phyloP scores from a whole-genome alignment of 2,888 invertebrate species.

The Microdon myrmicae region DNA sequence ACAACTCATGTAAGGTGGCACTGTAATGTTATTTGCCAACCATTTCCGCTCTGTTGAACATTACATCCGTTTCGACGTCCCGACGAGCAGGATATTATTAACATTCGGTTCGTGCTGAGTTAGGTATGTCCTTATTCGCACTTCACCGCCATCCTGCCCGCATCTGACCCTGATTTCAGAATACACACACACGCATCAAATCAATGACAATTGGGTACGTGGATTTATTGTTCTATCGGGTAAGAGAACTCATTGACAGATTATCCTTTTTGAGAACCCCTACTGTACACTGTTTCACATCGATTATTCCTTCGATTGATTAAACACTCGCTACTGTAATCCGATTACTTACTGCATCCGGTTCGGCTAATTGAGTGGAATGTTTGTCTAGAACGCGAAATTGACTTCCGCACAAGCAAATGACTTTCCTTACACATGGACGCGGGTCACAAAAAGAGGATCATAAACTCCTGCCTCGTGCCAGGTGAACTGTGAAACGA shows the following conservation, averaged over 20 bases:
- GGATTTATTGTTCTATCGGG: too few species aligned
- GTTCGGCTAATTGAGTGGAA: slow-evolving; percentile 26
- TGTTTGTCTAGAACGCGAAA: slow-evolving; percentile 9
- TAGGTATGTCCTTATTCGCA: not conserved
- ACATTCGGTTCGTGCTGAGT: slow-evolving; percentile 8
- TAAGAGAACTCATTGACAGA: too few species aligned
- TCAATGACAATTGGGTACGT: too few species aligned
- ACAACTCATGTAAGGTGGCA: slow-evolving; percentile 2
- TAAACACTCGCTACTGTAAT: slow-evolving; percentile 13
- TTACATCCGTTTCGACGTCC: not conserved
- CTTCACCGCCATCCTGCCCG: not conserved
- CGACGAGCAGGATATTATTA: slow-evolving; percentile 11
- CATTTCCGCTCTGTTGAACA: not conserved
- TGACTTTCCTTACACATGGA: slow-evolving; percentile 7
- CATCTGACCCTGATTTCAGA: not conserved
- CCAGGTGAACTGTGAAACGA: not conserved
- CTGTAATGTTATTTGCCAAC: slow-evolving; percentile 5
- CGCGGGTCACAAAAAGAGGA: not conserved
- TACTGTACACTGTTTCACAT: slow-evolving; percentile 14
- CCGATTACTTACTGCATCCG: slow-evolving; percentile 18
- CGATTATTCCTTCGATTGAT: slow-evolving; percentile 21
- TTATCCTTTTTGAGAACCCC: too few species aligned
- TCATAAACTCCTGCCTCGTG: not conserved
- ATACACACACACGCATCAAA: too few species aligned
- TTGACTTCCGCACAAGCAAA: slow-evolving; percentile 11